phyloP scores from a whole-genome alignment of 2,888 invertebrate genomes.

The Gandaritis pyraliata region DNA sequence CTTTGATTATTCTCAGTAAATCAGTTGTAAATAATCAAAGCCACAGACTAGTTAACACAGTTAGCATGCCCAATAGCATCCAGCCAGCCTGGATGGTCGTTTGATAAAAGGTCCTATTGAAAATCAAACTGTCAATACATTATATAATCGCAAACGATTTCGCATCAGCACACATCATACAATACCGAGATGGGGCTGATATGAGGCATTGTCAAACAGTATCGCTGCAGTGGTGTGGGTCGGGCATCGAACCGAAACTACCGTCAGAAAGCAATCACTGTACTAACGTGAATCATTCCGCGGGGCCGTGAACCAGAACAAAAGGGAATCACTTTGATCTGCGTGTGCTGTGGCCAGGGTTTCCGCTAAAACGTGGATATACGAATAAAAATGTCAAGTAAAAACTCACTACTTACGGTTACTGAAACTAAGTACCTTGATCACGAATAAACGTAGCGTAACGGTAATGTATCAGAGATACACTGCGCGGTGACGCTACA shows the following conservation, averaged over 20 bases:
- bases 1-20: no score
- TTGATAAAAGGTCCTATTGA: constrained; percentile 12
- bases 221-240: constrained; percentile 20
- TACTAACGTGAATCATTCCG: constrained; percentile 69
- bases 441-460: no score
- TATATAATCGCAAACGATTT: constrained; percentile 22
- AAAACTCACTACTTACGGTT: no score
- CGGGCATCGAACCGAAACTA: constrained; percentile 55
- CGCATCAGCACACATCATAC: constrained; percentile 29
- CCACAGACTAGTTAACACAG: no score
- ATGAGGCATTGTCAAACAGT: constrained; percentile 22
- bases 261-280: constrained; percentile 75
- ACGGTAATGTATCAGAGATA: no score
- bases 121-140: constrained; percentile 8
- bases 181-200: constrained; percentile 19
- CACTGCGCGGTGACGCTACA: no score
- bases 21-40: no score
- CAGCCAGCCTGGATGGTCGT: neutral
- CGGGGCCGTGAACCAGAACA: constrained; percentile 70
- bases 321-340: constrained; percentile 77
- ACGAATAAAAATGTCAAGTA: neutral
- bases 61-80: neutral
- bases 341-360: constrained; percentile 49
- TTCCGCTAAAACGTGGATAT: constrained; percentile 32
- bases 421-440: no score